phyloP scores from a whole-genome alignment of 92 coral and sea anemone species.

The Montipora capitata region DNA sequence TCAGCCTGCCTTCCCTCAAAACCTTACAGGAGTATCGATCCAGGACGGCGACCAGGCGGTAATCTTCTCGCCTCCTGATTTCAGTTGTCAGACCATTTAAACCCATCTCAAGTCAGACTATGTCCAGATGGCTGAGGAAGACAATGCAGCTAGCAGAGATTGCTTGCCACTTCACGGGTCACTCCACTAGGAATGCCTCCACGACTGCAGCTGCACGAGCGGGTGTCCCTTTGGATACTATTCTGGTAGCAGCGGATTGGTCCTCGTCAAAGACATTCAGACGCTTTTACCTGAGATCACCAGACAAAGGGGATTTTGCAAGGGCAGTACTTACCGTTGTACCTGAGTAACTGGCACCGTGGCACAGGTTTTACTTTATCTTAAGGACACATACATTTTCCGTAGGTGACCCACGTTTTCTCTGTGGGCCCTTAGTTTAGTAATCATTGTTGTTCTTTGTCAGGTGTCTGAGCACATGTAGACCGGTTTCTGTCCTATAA shows the following conservation, averaged over 20 bases:
- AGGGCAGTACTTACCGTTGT: constrained; percentile 14
- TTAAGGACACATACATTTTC: background rate
- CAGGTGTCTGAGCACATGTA: background rate
- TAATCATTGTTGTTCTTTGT: background rate
- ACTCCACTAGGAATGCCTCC: constrained; percentile 77
- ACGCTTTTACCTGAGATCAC: constrained; percentile 31
- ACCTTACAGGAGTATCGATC: constrained; percentile 42
- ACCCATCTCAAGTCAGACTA: too few species aligned
- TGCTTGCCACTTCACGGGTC: constrained; percentile 50
- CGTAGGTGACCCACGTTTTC: background rate
- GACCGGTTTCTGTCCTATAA: background rate
- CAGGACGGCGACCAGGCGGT: constrained; percentile 43
- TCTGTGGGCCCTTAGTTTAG: background rate
- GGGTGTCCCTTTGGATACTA: constrained; percentile 63
- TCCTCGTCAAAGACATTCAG: constrained; percentile 59
- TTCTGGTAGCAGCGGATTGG: constrained; percentile 78
- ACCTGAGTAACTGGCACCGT: background rate
- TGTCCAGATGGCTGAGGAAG: constrained; percentile 68
- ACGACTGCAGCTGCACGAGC: constrained; percentile 66
- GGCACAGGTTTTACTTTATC: background rate
- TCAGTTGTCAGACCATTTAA: too few species aligned
- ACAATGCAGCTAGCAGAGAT: constrained; percentile 58
- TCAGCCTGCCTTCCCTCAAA: constrained; percentile 33
- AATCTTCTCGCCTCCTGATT: constrained; percentile 42
- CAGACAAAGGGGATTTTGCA: constrained; percentile 24